These are phyloP conservation scores for Promerops cafer DNA, from an alignment of 2,113 vertebrate species.

Conservation along the genomic window DNA sequence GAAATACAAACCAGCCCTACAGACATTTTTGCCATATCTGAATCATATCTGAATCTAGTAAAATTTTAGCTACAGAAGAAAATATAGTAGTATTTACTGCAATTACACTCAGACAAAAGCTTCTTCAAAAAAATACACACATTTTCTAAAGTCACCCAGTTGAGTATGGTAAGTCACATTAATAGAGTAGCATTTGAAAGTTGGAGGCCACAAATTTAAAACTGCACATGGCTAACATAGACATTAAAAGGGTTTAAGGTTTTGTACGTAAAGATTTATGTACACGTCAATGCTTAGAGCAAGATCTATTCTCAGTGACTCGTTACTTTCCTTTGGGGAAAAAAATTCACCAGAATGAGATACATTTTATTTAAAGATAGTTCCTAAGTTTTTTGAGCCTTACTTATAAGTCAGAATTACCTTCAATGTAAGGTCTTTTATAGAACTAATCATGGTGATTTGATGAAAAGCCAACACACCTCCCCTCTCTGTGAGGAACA, in stretches of 20 bases:
- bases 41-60: neutral
- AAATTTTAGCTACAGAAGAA: neutral
- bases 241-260: neutral
- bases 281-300: neutral
- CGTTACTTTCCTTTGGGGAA: fast-evolving
- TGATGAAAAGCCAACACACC: neutral
- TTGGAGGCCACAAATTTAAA: neutral
- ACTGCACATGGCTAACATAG: neutral
- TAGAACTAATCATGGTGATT: neutral
- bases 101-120: neutral
- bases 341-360: neutral
- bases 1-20: neutral
- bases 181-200: neutral
- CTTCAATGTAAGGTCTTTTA: neutral
- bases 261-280: neutral
- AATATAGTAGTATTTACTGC: neutral
- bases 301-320: neutral
- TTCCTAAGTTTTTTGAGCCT: neutral
- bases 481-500: neutral
- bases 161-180: neutral
- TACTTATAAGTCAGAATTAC: neutral
- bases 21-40: neutral
- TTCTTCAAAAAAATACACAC: neutral
- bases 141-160: neutral
- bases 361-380: neutral